A percentile compares a stretch with the other conserved stretches of the same genome.
These are phyloP conservation scores for Andrena flavipes DNA, from an alignment of 2,888 invertebrate species.

Conservation along the genomic window DNA sequence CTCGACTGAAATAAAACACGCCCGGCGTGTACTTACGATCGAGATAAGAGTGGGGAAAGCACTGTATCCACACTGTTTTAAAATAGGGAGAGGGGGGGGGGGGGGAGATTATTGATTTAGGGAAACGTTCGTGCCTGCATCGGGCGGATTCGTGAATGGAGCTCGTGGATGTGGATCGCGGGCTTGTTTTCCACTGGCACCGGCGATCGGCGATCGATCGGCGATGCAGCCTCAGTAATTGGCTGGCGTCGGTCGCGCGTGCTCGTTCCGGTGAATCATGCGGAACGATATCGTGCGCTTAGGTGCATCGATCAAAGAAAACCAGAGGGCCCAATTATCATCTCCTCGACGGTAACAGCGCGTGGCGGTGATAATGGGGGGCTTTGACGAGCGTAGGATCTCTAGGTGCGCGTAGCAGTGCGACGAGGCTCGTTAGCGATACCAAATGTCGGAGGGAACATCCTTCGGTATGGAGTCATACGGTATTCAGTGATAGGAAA, in stretches of 20 bases:
- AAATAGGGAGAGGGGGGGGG: neutral
- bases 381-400: neutral
- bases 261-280: neutral
- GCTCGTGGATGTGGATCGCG: no score
- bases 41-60: neutral
- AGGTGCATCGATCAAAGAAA: neutral
- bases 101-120: constrained; percentile 19
- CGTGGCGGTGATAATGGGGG: neutral
- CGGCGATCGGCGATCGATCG: neutral
- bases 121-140: neutral
- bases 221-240: neutral
- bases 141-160: neutral
- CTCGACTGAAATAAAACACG: constrained; percentile 19
- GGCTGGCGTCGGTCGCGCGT: neutral
- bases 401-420: neutral
- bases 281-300: no score
- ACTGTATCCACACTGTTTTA: neutral
- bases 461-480: constrained; percentile 38
- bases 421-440: neutral
- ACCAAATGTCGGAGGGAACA: neutral
- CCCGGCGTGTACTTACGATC: neutral
- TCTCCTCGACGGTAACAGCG: neutral
- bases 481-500: neutral
- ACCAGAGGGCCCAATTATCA: neutral
- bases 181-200: no score